A percentile compares a stretch with the other conserved stretches of the same genome.
These are phyloP conservation scores for Calephelis perditalis DNA, from an alignment of 2,888 invertebrate genomes.

Conservation along the genomic window DNA sequence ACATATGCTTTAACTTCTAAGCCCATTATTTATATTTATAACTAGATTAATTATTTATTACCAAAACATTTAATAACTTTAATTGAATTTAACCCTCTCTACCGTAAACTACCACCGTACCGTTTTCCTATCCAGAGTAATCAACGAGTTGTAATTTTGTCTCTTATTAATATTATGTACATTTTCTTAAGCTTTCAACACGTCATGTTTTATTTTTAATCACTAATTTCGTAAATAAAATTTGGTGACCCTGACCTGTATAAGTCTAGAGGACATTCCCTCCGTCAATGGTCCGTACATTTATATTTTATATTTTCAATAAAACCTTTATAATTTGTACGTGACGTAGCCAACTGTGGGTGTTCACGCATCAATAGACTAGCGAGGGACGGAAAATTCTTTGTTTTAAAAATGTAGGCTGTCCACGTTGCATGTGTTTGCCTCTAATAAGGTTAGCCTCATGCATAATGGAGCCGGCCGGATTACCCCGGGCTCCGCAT, in stretches of 20 bases:
- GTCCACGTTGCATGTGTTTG: constrained; percentile 12
- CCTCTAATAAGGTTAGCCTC: constrained; percentile 9
- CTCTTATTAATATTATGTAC: too few relatives aligned
- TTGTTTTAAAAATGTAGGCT: constrained; percentile 13
- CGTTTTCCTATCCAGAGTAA: too few relatives aligned
- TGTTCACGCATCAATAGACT: constrained; percentile 4
- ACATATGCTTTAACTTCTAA: too few relatives aligned
- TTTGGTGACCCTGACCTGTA: not conserved
- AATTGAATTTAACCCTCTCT: too few relatives aligned
- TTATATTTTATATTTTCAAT: constrained; percentile 5
- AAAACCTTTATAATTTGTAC: constrained; percentile 2
- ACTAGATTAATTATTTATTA: too few relatives aligned
- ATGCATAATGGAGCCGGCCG: constrained; percentile 10
- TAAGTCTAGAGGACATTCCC: not conserved
- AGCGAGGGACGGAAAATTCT: constrained; percentile 4
- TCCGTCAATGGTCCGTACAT: not conserved
- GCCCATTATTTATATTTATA: too few relatives aligned
- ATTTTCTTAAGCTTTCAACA: too few relatives aligned
- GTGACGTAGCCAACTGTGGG: not conserved
- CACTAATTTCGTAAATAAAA: too few relatives aligned
- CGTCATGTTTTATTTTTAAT: too few relatives aligned
- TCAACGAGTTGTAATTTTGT: too few relatives aligned
- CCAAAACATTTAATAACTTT: too few relatives aligned
- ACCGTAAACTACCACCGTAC: too few relatives aligned
- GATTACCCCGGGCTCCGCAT: constrained; percentile 9